Percentiles rank a stretch among this genome's conserved stretches.
Evolutionary conservation across 35 echinoderm and acorn worm genomes (phyloP).

Genomic region (Lytechinus pictus): DNA sequence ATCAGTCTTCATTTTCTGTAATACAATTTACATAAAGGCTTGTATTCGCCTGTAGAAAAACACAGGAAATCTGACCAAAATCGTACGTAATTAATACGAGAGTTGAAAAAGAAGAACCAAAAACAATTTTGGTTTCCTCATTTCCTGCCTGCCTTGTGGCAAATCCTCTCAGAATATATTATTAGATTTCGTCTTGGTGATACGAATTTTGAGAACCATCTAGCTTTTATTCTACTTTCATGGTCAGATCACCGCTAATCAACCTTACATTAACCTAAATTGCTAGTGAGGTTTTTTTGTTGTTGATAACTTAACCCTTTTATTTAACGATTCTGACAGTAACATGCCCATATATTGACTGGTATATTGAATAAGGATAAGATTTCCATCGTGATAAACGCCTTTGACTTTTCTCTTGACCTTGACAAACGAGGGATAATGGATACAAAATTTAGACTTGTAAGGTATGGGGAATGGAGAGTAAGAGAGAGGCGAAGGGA

Average conservation of each 20-base stretch:
- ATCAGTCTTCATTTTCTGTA: too few relatives aligned
- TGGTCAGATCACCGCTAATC: background rate
- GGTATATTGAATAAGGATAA: background rate
- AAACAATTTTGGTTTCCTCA: background rate
- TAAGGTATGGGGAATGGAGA: background rate
- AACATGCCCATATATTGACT: background rate
- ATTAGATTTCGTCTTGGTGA: background rate
- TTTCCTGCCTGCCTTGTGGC: background rate
- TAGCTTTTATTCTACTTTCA: background rate
- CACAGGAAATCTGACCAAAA: too few relatives aligned
- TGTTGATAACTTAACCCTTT: background rate
- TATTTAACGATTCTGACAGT: background rate
- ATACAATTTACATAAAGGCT: too few relatives aligned
- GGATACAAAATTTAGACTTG: background rate
- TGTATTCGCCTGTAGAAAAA: too few relatives aligned
- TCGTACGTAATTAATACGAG: too few relatives aligned
- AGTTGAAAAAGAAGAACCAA: background rate
- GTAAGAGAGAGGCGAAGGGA: too few relatives aligned
- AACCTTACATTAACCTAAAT: background rate
- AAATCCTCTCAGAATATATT: too few relatives aligned
- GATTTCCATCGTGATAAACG: background rate
- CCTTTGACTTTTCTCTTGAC: background rate
- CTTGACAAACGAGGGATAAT: background rate
- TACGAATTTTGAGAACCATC: too few relatives aligned
- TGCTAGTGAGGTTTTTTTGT: background rate